Percentiles rank a stretch among this genome's conserved stretches.
Conservation (phyloP, 30 jellyfish, hydroid and myxozoan genomes). For the Cassiopea andromeda region DNA sequence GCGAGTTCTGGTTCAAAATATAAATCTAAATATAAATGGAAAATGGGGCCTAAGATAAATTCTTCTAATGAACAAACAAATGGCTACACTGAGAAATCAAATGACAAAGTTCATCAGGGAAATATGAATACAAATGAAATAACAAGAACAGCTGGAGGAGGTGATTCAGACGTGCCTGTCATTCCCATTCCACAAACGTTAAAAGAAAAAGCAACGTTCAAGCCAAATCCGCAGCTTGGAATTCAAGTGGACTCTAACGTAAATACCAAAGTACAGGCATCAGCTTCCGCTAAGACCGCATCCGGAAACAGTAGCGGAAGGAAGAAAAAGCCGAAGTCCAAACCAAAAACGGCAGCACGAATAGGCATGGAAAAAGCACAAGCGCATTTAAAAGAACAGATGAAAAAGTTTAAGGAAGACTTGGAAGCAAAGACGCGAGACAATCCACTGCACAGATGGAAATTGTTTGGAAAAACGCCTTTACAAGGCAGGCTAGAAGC, state of each 20-base stretch:
- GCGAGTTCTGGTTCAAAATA: conserved; percentile 6
- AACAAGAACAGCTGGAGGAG: neutral
- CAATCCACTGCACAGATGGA: conserved; percentile 38
- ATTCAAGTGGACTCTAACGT: conserved; percentile 25
- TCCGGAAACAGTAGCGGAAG: conserved; percentile 2
- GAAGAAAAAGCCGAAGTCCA: neutral
- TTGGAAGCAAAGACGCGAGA: conserved; percentile 17
- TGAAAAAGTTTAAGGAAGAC: neutral
- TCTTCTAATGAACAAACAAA: neutral
- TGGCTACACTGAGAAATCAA: neutral
- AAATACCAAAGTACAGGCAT: conserved; percentile 21
- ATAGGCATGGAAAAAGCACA: conserved; percentile 7
- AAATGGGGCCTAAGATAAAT: neutral
- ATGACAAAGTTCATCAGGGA: neutral
- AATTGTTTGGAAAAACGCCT: conserved; percentile 44
- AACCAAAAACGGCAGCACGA: conserved; percentile 17
- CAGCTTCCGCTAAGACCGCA: conserved; percentile 12
- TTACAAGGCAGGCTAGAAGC: conserved; percentile 39
- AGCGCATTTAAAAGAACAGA: conserved; percentile 7
- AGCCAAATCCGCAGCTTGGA: conserved; percentile 33
- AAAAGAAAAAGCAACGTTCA: conserved; percentile 4
- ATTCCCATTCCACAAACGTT: neutral
- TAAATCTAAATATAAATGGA: conserved; percentile 22
- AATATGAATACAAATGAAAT: neutral
- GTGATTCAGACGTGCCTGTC: neutral